Percentiles rank a stretch among this genome's conserved stretches.
Conservation (phyloP, 30 jellyfish, hydroid and myxozoan genomes). For the Calvadosia cruxmelitensis region DNA sequence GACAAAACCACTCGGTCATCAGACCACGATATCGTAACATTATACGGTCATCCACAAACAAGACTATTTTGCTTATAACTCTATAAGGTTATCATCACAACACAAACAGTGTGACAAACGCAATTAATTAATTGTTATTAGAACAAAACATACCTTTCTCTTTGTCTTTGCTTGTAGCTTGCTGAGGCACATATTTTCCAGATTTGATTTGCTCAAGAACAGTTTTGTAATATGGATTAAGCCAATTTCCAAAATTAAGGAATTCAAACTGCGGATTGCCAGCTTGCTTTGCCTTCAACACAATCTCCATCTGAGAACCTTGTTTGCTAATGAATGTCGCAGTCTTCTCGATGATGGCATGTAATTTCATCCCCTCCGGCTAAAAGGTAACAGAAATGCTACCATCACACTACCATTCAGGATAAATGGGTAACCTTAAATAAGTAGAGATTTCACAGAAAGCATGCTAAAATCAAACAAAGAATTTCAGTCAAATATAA, state of each 20-base stretch:
- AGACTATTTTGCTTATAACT: too few relatives aligned
- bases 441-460: too few relatives aligned
- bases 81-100: too few relatives aligned
- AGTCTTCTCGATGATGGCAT: conserved; percentile 82
- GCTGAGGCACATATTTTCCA: conserved; percentile 37
- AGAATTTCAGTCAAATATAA: too few relatives aligned
- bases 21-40: too few relatives aligned
- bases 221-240: conserved; percentile 78
- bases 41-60: too few relatives aligned
- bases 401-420: too few relatives aligned
- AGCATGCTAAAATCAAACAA: too few relatives aligned
- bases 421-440: too few relatives aligned
- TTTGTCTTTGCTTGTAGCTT: conserved; percentile 1
- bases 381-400: too few relatives aligned
- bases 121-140: background rate
- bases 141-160: background rate
- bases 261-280: conserved; percentile 93
- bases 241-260: conserved; percentile 72
- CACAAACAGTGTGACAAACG: background rate
- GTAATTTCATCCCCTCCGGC: conserved; percentile 86
- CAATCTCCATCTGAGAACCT: conserved; percentile 82
- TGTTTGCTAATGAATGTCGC: conserved; percentile 87
- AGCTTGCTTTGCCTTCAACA: conserved; percentile 82
- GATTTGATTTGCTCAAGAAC: conserved; percentile 39
- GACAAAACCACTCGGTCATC: too few relatives aligned